Evolutionary conservation across 2,113 vertebrate genomes (phyloP), one percentile per base, ranked within the genome.

Genomic region (Archilochus colubris): DNA sequence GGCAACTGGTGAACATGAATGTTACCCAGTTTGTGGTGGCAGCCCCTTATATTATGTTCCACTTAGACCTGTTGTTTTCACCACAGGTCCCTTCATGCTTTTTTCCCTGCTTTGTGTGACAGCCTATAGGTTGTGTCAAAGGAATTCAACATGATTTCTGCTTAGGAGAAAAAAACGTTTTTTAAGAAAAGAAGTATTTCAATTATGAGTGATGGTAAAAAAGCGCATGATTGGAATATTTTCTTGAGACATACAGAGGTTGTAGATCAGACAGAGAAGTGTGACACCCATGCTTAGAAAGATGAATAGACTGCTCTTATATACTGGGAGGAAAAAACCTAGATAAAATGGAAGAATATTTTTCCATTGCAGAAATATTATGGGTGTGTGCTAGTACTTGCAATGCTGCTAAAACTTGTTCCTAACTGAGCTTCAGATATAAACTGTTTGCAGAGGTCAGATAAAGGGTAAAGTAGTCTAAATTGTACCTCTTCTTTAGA

Each of bases 21-120:
- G 93, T 94, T 95, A 91, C 1, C 89, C 63, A 27, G 90, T 76
- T 93, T 93, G 76, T 48, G 36, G 77, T 96, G 96, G 93, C 96
- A 97, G 70, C 79, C 76, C 69, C 70, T 96, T 81, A 30, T 54
- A 83, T 25, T 82, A 64, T 18, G 4, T 69, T 90, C 82, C 66
- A 62, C 77, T 95, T 66, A 94, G 88, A 94, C 95, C 92, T 91
- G 88, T 96, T 90, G 95, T 95, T 97, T 95, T 95, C 95, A 96
- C 95, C 87, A 76, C 63, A 48, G 86, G 91, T 89, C 75, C 44
- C 53, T 88, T 94, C 57, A 23, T 59, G 61, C 21, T 70, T 95
- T 96, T 75, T 76, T 57, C 64, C 93, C 59, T 77, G 46, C 63
- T 95, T 95, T 88, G 12, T 94, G 62, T 82, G 91, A 92, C 73